Conservation (phyloP, 2,888 invertebrate genomes). For the Chloroclysta siterata region DNA sequence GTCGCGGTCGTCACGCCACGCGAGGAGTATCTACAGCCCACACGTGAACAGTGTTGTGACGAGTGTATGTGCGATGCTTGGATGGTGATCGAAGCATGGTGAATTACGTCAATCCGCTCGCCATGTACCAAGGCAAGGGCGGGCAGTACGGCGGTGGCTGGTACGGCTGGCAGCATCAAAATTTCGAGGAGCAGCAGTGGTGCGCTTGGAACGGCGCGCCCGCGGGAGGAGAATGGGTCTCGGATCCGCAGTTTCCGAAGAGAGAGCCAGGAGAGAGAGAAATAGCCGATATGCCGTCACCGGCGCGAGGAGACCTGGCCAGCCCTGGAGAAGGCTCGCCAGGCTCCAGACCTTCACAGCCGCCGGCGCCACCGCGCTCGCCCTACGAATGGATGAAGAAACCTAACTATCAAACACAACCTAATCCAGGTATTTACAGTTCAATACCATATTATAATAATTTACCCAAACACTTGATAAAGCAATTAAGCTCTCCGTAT, state of each 20-base stretch:
- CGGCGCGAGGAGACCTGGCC: slow-evolving; percentile 81
- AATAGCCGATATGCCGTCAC: slow-evolving; percentile 76
- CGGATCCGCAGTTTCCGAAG: slow-evolving; percentile 78
- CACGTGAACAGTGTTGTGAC: slow-evolving; percentile 68
- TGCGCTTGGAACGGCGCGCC: slow-evolving; percentile 82
- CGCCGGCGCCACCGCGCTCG: slow-evolving; percentile 90
- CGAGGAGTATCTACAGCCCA: slow-evolving; percentile 58
- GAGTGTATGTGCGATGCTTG: slow-evolving; percentile 80
- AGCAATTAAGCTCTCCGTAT: too few species aligned
- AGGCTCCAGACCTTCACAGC: slow-evolving; percentile 76
- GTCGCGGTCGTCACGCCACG: slow-evolving; percentile 68
- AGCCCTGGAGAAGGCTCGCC: slow-evolving; percentile 84
- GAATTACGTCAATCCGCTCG: slow-evolving; percentile 89
- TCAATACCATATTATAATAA: neutral
- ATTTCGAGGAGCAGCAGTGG: slow-evolving; percentile 85
- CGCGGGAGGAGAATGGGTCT: slow-evolving; percentile 78
- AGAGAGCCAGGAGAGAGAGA: slow-evolving; percentile 75
- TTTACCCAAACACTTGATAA: too few species aligned
- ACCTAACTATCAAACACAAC: slow-evolving; percentile 92
- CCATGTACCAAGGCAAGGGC: slow-evolving; percentile 88
- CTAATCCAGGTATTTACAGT: slow-evolving; percentile 89
- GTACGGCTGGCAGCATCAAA: slow-evolving; percentile 82
- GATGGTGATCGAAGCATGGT: slow-evolving; percentile 87
- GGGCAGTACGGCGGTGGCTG: slow-evolving; percentile 79
- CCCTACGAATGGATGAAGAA: slow-evolving; percentile 98